Evolutionary conservation across 2,113 vertebrate genomes (phyloP).

Genomic region (Toxotes jaculatrix): DNA sequence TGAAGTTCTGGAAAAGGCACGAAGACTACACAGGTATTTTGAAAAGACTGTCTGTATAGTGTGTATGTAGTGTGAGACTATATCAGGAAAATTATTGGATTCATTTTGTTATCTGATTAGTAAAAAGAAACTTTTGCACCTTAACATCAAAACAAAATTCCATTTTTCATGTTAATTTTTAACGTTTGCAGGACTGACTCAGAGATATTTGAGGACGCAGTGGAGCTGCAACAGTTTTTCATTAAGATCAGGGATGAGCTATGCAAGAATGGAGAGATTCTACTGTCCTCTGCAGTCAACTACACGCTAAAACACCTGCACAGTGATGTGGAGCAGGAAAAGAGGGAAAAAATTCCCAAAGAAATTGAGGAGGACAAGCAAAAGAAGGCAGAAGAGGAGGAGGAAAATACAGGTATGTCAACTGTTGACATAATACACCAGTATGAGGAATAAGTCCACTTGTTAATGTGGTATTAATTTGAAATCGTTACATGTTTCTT

Average conservation of each 20-base stretch:
- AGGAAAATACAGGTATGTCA: slow-evolving; percentile 89
- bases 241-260: slow-evolving; percentile 98
- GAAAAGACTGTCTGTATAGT: neutral
- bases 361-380: slow-evolving; percentile 97
- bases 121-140: neutral
- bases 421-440: neutral
- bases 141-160: neutral
- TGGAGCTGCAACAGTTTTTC: slow-evolving; percentile 98
- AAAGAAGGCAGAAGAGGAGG: slow-evolving; percentile 86
- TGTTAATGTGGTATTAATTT: neutral
- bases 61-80: neutral
- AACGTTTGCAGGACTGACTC: slow-evolving; percentile 92
- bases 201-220: slow-evolving; percentile 96
- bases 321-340: slow-evolving; percentile 95
- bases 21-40: slow-evolving; percentile 92
- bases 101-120: neutral
- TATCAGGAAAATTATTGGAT: neutral
- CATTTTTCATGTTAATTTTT: neutral
- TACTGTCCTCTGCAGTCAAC: slow-evolving; percentile 93
- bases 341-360: slow-evolving; percentile 95
- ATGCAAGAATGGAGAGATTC: slow-evolving; percentile 98
- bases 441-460: neutral
- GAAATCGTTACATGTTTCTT: slow-evolving; percentile 1
- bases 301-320: slow-evolving; percentile 96
- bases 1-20: slow-evolving; percentile 95